A percentile compares a stretch with the other conserved stretches of the same genome.
These are phyloP conservation scores for Tanytarsus gracilentus DNA, from an alignment of 2,888 invertebrate genomes.

Conservation along the genomic window DNA sequence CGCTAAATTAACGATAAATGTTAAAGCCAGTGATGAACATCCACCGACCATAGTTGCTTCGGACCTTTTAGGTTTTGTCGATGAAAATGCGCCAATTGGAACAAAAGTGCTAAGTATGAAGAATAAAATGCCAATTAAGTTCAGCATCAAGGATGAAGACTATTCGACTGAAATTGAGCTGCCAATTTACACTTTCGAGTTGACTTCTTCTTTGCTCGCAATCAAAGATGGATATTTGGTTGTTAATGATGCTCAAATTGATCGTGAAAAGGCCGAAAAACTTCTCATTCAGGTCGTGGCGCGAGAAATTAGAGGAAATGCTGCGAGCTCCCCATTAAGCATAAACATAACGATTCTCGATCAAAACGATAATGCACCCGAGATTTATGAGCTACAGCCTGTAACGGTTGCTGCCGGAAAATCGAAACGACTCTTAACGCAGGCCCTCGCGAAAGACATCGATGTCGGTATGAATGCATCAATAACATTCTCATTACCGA, in stretches of 20 bases:
- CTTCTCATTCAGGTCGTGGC: conserved; percentile 85
- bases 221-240: conserved; percentile 65
- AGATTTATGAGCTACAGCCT: conserved; percentile 69
- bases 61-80: conserved; percentile 65
- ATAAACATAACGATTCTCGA: conserved; percentile 68
- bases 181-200: conserved; percentile 70
- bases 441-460: conserved; percentile 69
- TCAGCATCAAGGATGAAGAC: conserved; percentile 76
- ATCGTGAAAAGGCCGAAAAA: conserved; percentile 73
- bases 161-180: conserved; percentile 72
- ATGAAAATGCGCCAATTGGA: conserved; percentile 79
- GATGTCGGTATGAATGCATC: conserved; percentile 78
- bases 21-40: conserved; percentile 77
- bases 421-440: conserved; percentile 56
- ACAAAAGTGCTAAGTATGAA: conserved; percentile 62
- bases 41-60: conserved; percentile 69
- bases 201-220: conserved; percentile 74
- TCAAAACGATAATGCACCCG: conserved; percentile 79
- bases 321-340: conserved; percentile 74
- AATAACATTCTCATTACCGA: conserved; percentile 73
- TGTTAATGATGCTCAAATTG: conserved; percentile 67
- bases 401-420: conserved; percentile 72
- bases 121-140: conserved; percentile 55
- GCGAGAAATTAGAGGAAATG: conserved; percentile 64
- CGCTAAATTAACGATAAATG: conserved; percentile 70